Percentiles rank a stretch among this genome's conserved stretches.
Evolutionary conservation across 1,140 invertebrate genomes (phyloP).

Genomic region (Diabrotica virgifera): DNA sequence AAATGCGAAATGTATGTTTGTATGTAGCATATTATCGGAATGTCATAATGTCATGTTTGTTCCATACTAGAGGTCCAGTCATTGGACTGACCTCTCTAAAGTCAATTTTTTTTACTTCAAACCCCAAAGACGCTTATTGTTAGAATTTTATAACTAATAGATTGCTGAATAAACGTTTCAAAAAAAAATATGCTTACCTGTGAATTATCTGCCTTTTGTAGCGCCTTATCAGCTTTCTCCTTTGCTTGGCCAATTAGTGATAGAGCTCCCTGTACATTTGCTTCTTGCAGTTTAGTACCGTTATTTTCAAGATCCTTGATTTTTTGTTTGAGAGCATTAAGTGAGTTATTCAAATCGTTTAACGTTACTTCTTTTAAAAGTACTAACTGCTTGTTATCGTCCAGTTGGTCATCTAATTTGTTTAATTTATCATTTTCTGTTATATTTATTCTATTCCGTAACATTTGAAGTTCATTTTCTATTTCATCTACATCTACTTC

Average conservation of each 20-base stretch:
- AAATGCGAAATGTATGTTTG: no score
- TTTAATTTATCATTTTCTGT: slow-evolving; percentile 57
- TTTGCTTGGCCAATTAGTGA: slow-evolving; percentile 81
- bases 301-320: slow-evolving; percentile 77
- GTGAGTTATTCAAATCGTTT: slow-evolving; percentile 68
- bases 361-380: slow-evolving; percentile 75
- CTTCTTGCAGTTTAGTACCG: slow-evolving; percentile 88
- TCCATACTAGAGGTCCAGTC: no score
- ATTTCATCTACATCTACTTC: slow-evolving; percentile 47
- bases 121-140: no score
- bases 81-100: no score
- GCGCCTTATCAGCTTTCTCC: slow-evolving; percentile 65
- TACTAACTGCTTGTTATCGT: slow-evolving; percentile 74
- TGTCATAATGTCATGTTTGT: no score
- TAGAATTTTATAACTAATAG: no score
- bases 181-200: slow-evolving; percentile 40
- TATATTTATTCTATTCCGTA: slow-evolving; percentile 52
- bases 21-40: no score
- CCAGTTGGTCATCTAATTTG: slow-evolving; percentile 61
- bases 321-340: slow-evolving; percentile 67
- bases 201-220: slow-evolving; percentile 64
- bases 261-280: slow-evolving; percentile 90
- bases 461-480: slow-evolving; percentile 49
- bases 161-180: no score
- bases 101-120: no score